These are phyloP conservation scores for Zygothrica quintamaculata DNA, from an alignment of 2,888 invertebrate genomes.

Conservation along the genomic window DNA sequence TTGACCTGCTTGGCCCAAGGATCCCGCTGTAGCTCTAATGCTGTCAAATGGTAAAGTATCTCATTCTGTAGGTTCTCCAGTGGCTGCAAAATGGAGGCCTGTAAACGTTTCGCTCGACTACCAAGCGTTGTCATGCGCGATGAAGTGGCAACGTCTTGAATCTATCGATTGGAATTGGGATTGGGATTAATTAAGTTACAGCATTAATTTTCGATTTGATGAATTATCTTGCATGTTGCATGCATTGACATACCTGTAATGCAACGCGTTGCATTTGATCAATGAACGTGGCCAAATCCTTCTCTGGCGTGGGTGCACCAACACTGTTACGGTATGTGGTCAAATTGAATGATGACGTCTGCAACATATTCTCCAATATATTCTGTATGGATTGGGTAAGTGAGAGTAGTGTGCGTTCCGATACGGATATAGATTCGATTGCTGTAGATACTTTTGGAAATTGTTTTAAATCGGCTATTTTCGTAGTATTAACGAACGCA, in stretches of 20 bases:
- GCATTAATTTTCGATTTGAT: background rate
- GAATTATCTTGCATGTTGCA: background rate
- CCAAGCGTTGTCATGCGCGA: constrained; percentile 90
- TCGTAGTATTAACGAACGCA: constrained; percentile 89
- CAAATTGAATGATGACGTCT: constrained; percentile 84
- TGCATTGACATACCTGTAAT: constrained; percentile 81
- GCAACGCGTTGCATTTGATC: constrained; percentile 85
- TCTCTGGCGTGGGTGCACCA: constrained; percentile 84
- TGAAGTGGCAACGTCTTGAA: constrained; percentile 89
- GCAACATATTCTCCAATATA: constrained; percentile 84
- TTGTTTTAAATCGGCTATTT: constrained; percentile 85
- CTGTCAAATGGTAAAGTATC: constrained; percentile 90
- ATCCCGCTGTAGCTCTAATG: constrained; percentile 89
- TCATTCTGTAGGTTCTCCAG: constrained; percentile 89
- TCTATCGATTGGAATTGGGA: constrained; percentile 80
- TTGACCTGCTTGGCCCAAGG: constrained; percentile 90
- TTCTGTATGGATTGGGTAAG: constrained; percentile 83
- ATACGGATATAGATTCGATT: constrained; percentile 83
- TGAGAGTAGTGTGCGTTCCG: constrained; percentile 82
- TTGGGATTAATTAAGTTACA: background rate
- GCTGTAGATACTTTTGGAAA: constrained; percentile 83
- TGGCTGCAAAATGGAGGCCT: constrained; percentile 88
- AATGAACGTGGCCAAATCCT: constrained; percentile 84
- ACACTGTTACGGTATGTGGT: constrained; percentile 83
- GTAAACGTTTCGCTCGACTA: constrained; percentile 87